Evolutionary conservation across 2,797 vertebrate species (phyloP), one percentile per base, ranked within the genome.

Genomic region (Rhinophrynus dorsalis): DNA sequence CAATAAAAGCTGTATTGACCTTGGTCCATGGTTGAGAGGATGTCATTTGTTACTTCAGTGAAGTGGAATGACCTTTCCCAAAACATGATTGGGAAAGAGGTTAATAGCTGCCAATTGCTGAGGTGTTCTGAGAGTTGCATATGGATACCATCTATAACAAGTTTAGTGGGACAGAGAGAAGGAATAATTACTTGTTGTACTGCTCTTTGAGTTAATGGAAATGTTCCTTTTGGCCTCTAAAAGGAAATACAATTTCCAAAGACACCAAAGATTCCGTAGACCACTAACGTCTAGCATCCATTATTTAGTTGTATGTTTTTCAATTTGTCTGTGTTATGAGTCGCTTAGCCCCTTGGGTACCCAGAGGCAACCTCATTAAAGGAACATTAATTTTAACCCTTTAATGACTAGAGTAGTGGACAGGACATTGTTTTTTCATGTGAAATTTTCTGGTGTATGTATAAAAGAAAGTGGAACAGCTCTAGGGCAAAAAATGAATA

Each of bases 91-190:
- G 62, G 70, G 47, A 60, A 73, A 54, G 70, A 73, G 70, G 70
- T 73, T 73, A 73, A 73, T 73, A 73, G 70, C 70, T 73, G 70
- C 70, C 70, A 73, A 73, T 73, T 73, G 70, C 55, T 66, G 57
- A 73, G 70, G 70, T 73, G 70, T 73, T 73, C 63, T 32, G 38
- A 54, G 70, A 73, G 33, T 52, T 67, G 62, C 70, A 73, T 73
- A 73, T 73, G 70, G 70, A 60, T 51, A 67, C 62, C 62, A 73
- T 73, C 62, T 73, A 60, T 59, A 67, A 58, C 62, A 67, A 67
- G 45, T 42, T 7, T 40, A 10, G 26, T 26, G 32, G 40, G 62
- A 30, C 55, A 59, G 55, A 67, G 54, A 52, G 27, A 21, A 73
- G 67, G 47, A 59, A 60, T 66, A 54, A 73, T 66, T 54, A 67